Evolutionary conservation across 2,888 invertebrate genomes (phyloP), one percentile per base, ranked within the genome.

Genomic region (Drosophila pegasa): DNA sequence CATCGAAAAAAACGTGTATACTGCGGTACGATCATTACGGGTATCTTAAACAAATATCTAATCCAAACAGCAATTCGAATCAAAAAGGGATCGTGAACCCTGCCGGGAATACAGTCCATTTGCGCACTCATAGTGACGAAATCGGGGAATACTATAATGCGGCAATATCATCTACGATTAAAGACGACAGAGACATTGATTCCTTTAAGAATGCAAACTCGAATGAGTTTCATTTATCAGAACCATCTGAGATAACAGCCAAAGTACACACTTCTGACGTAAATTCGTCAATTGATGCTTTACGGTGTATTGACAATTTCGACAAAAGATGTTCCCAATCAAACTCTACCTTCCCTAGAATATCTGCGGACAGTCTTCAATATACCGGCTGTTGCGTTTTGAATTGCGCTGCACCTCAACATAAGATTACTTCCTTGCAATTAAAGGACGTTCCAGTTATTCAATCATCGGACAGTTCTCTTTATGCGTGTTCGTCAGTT

Each of bases 11-110:
- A 7, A 75, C 80, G 38, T 83, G 85, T 52, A 81, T 85, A 25
- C 59, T 90, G 22, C 86, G 90, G 40, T 91, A 90, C 71, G 91
- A 91, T 76, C 85, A 80, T 55, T 79, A 86, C 50, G 91, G 90
- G 0, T 87, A 90, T 31, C 74, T 91, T 3, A 90, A 88, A 35
- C 77, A 71, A 27, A 51, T 78, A 56, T 52, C 51, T 47, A 25
- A 35, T 3, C n/a, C 64, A 29, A 63, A 12, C 43, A 38, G 33
- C 35, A 33, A 16, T 25, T 35, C 29, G 12, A 29, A 50, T 20
- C 61, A 67, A 10, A 60, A 59, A 29, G n/a, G 29, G 22, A 16
- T 18, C 8, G 7, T 18, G 9, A 38, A 18, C 37, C 10, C 29
- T 20, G 40, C 18, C 14, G 10, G 22, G 41, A 12, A 45, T 51